Base-by-base conservation (phyloP, 2,888 invertebrate genomes). In the Ischnus inquisitorius region DNA sequence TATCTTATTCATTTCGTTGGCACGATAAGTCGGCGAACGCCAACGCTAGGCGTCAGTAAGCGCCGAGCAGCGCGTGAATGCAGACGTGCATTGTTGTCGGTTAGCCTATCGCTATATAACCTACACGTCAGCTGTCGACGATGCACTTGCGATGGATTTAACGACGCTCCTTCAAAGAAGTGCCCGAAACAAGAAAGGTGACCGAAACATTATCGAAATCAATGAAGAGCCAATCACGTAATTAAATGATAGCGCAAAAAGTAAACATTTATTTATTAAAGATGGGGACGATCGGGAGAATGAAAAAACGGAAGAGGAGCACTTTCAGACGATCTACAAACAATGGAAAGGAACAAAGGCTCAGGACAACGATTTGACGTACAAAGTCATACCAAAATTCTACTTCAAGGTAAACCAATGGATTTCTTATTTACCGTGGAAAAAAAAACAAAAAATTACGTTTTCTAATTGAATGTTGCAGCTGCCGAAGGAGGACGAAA, bases 401-500 rank as follows among this genome's bases (percentile, higher is more conserved):
- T 97, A 96, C 90, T 96, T 96, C 90, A 96, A 96, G 90, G 94
- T 94, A 89, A 75, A 39, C 48, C 85, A 34, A 39, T 25, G 57
- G 10, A 19, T 57, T 25, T 57, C 22, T 22, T 10, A n/a, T 22
- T 6, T 1, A 4, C 22, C 12, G 16, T 2, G 5, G 8, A 10
- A 14, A 22, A 22, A 57, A 10, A 12, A 39, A 1, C 4, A 6
- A 51, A 8, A n/a, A 12, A n/a, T n/a, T 71, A 5, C 6, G 54
- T 25, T 6, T 79, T 43, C 34, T 71, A 48, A 8, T 46, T 39
- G 3, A 41, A 46, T 64, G 41, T 85, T 78, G 19, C 71, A 94
- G 94, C 93, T 97, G 1, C 98, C 98, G 0, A 95, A 96, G 72
- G 96, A 97, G 69, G 96, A 96, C 88, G 97, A 98, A 90, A 94